Evolutionary conservation across 2,113 vertebrate genomes (phyloP).

Genomic region (Paracanthobrama guichenoti): DNA sequence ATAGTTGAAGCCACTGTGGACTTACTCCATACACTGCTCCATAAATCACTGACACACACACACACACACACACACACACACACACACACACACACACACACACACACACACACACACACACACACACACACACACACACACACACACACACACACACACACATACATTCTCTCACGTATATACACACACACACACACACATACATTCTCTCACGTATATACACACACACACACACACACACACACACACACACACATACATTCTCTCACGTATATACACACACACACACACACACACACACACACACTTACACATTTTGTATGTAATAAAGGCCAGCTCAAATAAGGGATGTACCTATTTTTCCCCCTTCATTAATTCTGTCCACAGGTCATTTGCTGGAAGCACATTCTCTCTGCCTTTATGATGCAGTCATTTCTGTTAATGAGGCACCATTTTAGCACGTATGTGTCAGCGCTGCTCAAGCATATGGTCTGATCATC

Average conservation of each 20-base stretch:
- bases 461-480: background rate
- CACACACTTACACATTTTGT: background rate
- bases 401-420: background rate
- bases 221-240: too few species aligned
- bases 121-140: too few species aligned
- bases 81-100: conserved; percentile 6
- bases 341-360: background rate
- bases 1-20: background rate
- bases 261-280: too few species aligned
- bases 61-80: background rate
- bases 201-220: too few species aligned
- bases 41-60: conserved; percentile 34
- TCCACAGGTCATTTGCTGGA: background rate
- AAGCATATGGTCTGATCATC: background rate
- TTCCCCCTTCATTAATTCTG: conserved; percentile 4
- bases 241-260: background rate
- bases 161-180: background rate
- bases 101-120: background rate
- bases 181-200: too few species aligned
- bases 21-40: background rate
- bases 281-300: background rate
- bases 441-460: background rate
- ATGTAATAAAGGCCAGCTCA: background rate
- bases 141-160: background rate
- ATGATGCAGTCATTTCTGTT: background rate